Conservation (phyloP, 2,113 vertebrate species). For the Lepus americanus region DNA sequence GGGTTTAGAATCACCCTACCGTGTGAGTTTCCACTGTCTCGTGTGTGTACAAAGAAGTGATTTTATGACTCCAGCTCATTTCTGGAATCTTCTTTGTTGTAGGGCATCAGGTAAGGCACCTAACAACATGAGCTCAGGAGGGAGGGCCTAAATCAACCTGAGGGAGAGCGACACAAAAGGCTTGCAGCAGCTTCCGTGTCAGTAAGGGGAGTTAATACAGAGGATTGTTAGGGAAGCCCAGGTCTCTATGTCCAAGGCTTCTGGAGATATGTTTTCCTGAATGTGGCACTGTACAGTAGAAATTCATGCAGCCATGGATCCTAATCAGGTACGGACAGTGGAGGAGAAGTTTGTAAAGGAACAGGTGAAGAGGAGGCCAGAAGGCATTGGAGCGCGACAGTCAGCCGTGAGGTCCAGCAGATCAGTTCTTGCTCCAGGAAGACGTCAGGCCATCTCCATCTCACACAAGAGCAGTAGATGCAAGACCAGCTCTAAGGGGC, state of each 20-base stretch:
- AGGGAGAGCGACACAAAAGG: neutral
- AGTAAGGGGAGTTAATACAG: neutral
- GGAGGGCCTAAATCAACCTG: neutral
- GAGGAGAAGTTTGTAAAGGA: neutral
- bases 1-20: neutral
- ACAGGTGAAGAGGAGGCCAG: neutral
- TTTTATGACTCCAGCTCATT: neutral
- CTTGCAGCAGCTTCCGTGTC: neutral
- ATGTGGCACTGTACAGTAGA: neutral
- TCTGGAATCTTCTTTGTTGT: neutral
- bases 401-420: neutral
- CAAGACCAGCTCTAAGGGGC: neutral
- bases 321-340: neutral
- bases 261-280: neutral
- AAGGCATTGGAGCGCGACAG: neutral
- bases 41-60: neutral
- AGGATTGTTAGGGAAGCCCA: neutral
- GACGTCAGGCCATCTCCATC: accelerated
- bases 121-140: neutral
- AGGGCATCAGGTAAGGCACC: neutral
- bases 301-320: neutral
- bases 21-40: neutral
- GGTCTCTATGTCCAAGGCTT: neutral
- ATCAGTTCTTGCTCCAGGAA: neutral
- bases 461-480: neutral